These are phyloP conservation scores for Limenitis camilla DNA, from an alignment of 2,888 invertebrate genomes.

Conservation along the genomic window DNA sequence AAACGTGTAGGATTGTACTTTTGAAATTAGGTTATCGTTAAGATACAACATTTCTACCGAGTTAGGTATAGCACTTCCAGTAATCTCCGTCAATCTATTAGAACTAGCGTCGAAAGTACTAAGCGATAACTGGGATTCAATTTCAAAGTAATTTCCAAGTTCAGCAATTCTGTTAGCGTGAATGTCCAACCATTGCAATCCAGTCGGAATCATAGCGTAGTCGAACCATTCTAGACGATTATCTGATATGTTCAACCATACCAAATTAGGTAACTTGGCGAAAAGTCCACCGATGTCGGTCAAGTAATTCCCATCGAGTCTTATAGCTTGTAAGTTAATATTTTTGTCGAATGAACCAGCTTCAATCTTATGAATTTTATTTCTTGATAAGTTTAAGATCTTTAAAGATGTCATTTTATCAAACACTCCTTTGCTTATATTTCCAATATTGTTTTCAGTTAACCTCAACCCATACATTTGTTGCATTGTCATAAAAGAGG, in stretches of 20 bases:
- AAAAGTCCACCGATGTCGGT: slow-evolving; percentile 86
- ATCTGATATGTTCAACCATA: slow-evolving; percentile 90
- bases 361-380: slow-evolving; percentile 86
- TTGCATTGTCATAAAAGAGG: slow-evolving; percentile 85
- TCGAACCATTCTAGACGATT: slow-evolving; percentile 89
- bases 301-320: slow-evolving; percentile 87
- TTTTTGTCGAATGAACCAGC: slow-evolving; percentile 86
- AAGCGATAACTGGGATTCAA: slow-evolving; percentile 84
- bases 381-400: slow-evolving; percentile 87
- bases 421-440: slow-evolving; percentile 85
- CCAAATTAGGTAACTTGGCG: slow-evolving; percentile 84
- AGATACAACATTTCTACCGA: slow-evolving; percentile 85
- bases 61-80: slow-evolving; percentile 87
- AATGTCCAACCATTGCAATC: slow-evolving; percentile 89
- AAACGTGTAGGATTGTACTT: slow-evolving; percentile 90
- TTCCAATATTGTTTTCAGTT: slow-evolving; percentile 88
- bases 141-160: slow-evolving; percentile 88
- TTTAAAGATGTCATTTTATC: slow-evolving; percentile 85
- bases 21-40: slow-evolving; percentile 86
- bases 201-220: slow-evolving; percentile 88
- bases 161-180: slow-evolving; percentile 88
- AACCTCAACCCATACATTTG: slow-evolving; percentile 87
- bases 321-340: slow-evolving; percentile 84
- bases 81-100: slow-evolving; percentile 86
- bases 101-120: slow-evolving; percentile 88